Base-by-base conservation (phyloP, 35 echinoderm and acorn worm species). In the Apostichopus californicus region DNA sequence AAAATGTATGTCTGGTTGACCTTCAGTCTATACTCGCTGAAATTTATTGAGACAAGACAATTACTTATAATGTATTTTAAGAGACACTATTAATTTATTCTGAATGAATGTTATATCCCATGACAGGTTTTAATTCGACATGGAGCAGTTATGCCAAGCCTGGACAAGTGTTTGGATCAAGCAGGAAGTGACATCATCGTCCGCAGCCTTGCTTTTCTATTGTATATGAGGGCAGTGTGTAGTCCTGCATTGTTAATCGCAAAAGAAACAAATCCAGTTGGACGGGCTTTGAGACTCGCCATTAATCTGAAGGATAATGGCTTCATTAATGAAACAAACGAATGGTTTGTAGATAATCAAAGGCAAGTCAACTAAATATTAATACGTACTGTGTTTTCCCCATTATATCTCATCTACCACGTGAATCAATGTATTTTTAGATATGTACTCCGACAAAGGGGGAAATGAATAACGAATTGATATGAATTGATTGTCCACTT, bases 241-340 rank as follows among this genome's bases (percentile, higher is more conserved):
- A 90, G 88, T 78, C 88, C 88, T 61, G 88, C 88, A 1, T 20
- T 77, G 68, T 26, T 90, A 4, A 15, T 90, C n/a, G 68, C 73
- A 11, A 90, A 73, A 28, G 88, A 90, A 23, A 77, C 68, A 14
- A 90, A 90, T 54, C 88, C 88, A 57, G 88, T 90, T n/a, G 88
- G 88, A 6, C 4, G 54, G 14, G 88, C 73, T 10, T 71, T 90
- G 9, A 25, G 88, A 56, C 13, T 90, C 12, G 88, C 54, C 21
- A 77, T 78, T 3, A 90, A 55, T 57, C 56, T 90, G 24, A 70
- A 73, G 22, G 73, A 87, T 58, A 87, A 87, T 57, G 14, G 4
- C 6, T 87, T 87, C 86, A 87, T 87, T 11, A 87, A 87, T 20
- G 86, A 87, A 52, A 87, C 88, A 17, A 55, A 90, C 52, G 73